These are phyloP conservation scores for Brachionus plicatilis DNA, from an alignment of 1,140 invertebrate genomes.

Conservation along the genomic window DNA sequence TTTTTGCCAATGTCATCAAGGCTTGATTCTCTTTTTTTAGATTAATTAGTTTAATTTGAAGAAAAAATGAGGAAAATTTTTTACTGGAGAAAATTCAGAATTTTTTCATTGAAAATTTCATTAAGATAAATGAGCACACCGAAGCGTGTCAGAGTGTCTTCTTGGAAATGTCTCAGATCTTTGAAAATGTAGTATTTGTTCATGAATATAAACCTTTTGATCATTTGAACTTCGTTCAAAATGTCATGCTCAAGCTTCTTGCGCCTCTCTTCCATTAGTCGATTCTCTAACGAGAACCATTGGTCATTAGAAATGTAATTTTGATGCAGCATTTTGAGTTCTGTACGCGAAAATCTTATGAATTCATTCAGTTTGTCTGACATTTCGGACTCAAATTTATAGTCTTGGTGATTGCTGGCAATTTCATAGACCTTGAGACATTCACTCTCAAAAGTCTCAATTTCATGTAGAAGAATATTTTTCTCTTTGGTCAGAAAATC, in stretches of 20 bases:
- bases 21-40: background rate
- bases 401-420: background rate
- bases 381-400: background rate
- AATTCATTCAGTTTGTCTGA: background rate
- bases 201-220: background rate
- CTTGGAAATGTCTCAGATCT: background rate
- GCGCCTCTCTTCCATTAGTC: slow-evolving; percentile 5
- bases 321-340: slow-evolving; percentile 1
- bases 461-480: background rate
- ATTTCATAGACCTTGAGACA: background rate
- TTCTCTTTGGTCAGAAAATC: background rate
- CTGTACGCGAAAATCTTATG: background rate
- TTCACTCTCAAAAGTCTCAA: background rate
- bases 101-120: slow-evolving; percentile 35
- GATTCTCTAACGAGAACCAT: slow-evolving; percentile 15
- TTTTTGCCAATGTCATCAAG: slow-evolving; percentile 13
- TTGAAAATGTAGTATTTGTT: slow-evolving; percentile 11
- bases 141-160: background rate
- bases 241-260: background rate
- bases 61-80: background rate
- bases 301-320: slow-evolving; percentile 18
- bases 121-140: background rate
- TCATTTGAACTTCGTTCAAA: background rate
- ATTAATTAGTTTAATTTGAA: background rate
- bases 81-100: slow-evolving; percentile 6